These are phyloP conservation scores for Drosophila meridiana DNA, from an alignment of 2,888 invertebrate species.

Conservation along the genomic window DNA sequence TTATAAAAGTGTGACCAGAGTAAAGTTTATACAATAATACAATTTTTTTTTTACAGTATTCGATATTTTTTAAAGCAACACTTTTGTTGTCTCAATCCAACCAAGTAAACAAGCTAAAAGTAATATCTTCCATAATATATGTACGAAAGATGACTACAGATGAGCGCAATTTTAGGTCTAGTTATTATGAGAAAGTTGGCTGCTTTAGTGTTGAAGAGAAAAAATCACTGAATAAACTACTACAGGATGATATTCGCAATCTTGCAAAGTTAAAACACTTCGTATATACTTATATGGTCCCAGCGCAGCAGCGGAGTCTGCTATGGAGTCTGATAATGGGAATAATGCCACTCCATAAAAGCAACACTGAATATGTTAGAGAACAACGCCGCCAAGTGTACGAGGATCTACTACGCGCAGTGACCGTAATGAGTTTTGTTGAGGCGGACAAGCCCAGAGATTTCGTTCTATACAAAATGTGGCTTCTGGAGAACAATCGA, in stretches of 20 bases:
- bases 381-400: conserved; percentile 90
- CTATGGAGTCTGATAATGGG: conserved; percentile 95
- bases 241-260: conserved; percentile 91
- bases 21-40: too few relatives aligned
- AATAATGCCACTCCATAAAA: conserved; percentile 91
- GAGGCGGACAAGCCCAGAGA: conserved; percentile 89
- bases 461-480: conserved; percentile 91
- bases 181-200: conserved; percentile 94
- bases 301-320: conserved; percentile 90
- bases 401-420: conserved; percentile 89
- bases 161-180: conserved; percentile 92
- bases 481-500: conserved; percentile 90
- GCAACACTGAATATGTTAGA: conserved; percentile 91
- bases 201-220: conserved; percentile 96
- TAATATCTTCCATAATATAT: background rate
- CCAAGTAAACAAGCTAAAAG: conserved; percentile 5
- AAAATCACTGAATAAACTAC: conserved; percentile 94
- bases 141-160: conserved; percentile 86
- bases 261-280: conserved; percentile 92
- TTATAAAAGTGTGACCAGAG: conserved; percentile 6
- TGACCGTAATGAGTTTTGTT: conserved; percentile 89
- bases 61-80: background rate
- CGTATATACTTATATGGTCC: conserved; percentile 93
- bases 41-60: background rate
- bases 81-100: background rate